Conservation (phyloP, 2,113 vertebrate genomes). For the Trematocara unimaculatum region DNA sequence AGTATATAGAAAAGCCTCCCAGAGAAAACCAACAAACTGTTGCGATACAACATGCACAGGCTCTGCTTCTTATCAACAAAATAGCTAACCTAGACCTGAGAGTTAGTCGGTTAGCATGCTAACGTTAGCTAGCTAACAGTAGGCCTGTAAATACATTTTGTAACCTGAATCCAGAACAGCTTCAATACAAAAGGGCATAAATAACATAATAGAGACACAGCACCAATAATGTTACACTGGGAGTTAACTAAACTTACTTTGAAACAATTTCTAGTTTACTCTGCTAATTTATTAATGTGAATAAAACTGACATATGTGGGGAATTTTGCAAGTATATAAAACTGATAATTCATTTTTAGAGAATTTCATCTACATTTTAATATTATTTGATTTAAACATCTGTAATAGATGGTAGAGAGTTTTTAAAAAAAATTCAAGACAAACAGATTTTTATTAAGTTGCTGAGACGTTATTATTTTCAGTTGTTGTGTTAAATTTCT, state of each 20-base stretch:
- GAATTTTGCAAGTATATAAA: background rate
- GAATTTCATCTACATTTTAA: background rate
- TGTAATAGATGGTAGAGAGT: background rate
- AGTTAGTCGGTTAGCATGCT: background rate
- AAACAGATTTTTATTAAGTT: background rate
- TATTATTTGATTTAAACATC: background rate
- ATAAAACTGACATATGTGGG: background rate
- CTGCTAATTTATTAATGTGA: background rate
- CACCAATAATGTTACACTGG: background rate
- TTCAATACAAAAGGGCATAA: background rate
- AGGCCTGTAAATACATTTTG: background rate
- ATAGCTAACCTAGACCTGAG: background rate
- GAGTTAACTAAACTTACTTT: background rate
- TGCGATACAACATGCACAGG: background rate
- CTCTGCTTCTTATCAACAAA: background rate
- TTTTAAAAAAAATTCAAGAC: background rate
- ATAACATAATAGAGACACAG: background rate
- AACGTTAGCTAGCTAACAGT: background rate
- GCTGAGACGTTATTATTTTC: background rate
- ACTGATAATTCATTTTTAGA: background rate
- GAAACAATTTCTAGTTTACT: background rate
- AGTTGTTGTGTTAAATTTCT: background rate
- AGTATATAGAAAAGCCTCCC: background rate
- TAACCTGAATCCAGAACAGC: background rate
- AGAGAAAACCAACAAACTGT: background rate